These are phyloP conservation scores for Gopherus flavomarginatus DNA, from an alignment of 2,113 vertebrate genomes.

Conservation along the genomic window DNA sequence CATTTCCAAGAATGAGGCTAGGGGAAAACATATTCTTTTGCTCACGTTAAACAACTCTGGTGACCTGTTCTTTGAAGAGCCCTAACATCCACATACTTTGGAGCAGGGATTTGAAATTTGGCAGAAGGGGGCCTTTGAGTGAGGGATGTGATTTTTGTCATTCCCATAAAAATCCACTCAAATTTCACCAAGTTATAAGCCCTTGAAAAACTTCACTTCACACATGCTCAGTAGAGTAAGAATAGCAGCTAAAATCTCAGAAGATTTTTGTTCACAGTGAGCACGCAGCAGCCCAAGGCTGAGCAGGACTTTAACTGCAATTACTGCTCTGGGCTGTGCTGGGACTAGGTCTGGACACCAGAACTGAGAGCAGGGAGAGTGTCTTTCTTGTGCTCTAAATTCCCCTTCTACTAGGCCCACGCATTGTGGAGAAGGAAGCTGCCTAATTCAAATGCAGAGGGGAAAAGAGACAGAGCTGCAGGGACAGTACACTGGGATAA, in stretches of 20 bases:
- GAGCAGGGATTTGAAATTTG: no score
- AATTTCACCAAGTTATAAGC: background rate
- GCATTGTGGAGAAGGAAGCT: background rate
- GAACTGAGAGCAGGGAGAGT: background rate
- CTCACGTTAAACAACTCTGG: background rate
- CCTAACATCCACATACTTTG: background rate
- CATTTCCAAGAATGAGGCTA: background rate
- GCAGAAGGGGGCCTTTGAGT: background rate
- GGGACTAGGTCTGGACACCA: background rate
- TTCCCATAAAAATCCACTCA: background rate
- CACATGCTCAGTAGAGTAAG: background rate
- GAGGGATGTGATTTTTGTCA: background rate
- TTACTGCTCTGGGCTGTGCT: background rate
- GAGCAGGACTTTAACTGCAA: background rate
- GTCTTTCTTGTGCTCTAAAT: background rate
- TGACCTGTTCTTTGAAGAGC: background rate
- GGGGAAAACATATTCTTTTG: background rate
- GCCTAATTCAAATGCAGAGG: background rate
- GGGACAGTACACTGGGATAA: background rate
- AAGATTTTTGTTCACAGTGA: background rate
- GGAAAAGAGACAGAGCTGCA: accelerated
- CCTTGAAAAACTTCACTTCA: background rate
- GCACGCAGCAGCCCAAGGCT: background rate
- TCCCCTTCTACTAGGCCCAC: background rate
- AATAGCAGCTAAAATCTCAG: background rate